Base-by-base conservation (phyloP, 1,140 invertebrate species). In the Plodia interpunctella region DNA sequence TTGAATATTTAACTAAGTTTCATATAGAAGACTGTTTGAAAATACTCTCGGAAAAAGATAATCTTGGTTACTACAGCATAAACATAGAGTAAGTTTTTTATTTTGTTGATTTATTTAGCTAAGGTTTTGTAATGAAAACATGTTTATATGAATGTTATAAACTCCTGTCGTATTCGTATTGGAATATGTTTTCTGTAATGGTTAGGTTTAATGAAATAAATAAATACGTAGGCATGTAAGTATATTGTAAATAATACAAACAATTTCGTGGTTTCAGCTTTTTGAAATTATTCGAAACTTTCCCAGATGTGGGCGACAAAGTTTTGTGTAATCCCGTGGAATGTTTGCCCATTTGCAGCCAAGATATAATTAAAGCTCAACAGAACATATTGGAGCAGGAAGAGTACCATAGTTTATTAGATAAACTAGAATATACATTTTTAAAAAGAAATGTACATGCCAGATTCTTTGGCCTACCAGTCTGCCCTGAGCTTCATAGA, bases 391-490 rank as follows among this genome's bases (percentile, higher is more conserved):
- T 90, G 55, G 83, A 91, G 60, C 63, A 81, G 55, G 62, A 83
- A 21, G 82, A 91, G 72, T 78, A 78, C 18, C 83, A 80, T 35
- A 54, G 59, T 51, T 50, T 76, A 4, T 56, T 84, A 25, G 32
- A 52, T 10, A 77, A 80, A 56, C 54, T 84, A 2, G 35, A 72
- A 35, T 76, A 80, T 59, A 77, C 75, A 30, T 75, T 60, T 44
- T 62, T 95, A 5, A 96, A 96, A 81, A 80, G 74, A 57, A 94
- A 93, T 85, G 91, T 96, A 61, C 93, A 93, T 86, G 91, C 92
- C 44, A 83, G 94, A 69, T 90, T 92, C 80, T 86, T 83, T 85
- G 91, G 91, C 38, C 81, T 94, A 58, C 92, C 92, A 9, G 77
- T 90, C 4, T 92, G 91, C 74, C 91, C 92, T 54, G 91, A 93